Base-by-base conservation (phyloP, 2,797 vertebrate species). In the Parotocinclus haroldoi region DNA sequence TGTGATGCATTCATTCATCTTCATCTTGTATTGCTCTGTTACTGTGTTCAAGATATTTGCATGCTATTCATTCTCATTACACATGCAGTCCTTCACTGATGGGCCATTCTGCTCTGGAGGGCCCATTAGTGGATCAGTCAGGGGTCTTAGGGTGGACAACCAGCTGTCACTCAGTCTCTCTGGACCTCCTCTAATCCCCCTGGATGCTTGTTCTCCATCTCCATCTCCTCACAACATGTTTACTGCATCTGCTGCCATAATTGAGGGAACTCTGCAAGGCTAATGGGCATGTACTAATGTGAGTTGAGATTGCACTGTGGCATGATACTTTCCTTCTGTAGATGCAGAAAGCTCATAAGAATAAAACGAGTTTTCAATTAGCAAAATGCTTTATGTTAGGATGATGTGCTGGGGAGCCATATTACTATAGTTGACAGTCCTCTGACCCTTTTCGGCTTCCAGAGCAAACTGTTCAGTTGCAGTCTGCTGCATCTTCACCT, bases 271-370 rank as follows among this genome's bases (percentile, higher is more conserved):
- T 73, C 79, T 82, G 69, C 39, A 51, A 77, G 72, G 78, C 82
- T 87, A 89, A 88, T 90, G 86, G 81, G 85, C 73, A 79, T 12
- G 14, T 71, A 76, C 75, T 79, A 78, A 80, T 78, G 73, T 56
- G 73, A 56, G 38, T 67, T 77, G 61, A 81, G 69, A 80, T 78
- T 53, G 19, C 63, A 45, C 58, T 63, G 63, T 60, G 58, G 56
- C 39, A 58, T 19, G 17, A 27, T 66, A 42, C 57, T 69, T 69
- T 53, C 63, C 62, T 19, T 52, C 60, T 56, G 5, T 69, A 52
- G 10, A 56, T 56, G 40, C 17, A 45, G 27, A 67, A 51, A 49
- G 27, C 27, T 27, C 27, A 27, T 27, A 2, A 27, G 27, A 27
- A 7, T 9, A 19, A 58, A 71, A 55, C 16, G 46, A 18, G n/a